These are phyloP conservation scores for Grus americana DNA, from an alignment of 2,113 vertebrate genomes.

Conservation along the genomic window DNA sequence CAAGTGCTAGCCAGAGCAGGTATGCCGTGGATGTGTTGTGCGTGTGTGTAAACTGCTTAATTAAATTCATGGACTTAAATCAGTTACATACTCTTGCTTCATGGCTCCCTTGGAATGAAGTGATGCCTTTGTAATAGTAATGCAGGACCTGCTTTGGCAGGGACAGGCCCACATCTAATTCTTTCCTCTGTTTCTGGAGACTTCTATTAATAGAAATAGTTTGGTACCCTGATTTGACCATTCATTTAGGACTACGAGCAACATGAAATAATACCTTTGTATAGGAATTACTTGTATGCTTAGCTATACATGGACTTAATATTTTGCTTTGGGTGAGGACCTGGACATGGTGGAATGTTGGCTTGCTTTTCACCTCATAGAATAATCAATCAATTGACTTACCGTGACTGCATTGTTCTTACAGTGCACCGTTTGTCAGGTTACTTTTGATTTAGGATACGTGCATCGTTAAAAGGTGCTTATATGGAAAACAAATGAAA, in stretches of 20 bases:
- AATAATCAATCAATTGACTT: not conserved
- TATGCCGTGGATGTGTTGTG: not conserved
- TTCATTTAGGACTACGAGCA: not conserved
- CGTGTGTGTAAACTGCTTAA: not conserved
- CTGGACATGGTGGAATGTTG: not conserved
- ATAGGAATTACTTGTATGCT: not conserved
- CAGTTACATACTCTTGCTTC: not conserved
- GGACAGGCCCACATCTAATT: not conserved
- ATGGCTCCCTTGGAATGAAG: not conserved
- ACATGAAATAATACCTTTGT: not conserved
- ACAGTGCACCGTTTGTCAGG: not conserved
- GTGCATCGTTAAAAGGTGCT: not conserved
- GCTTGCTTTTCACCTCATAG: not conserved
- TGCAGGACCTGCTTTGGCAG: not conserved
- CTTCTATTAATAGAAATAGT: not conserved
- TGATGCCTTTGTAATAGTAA: not conserved
- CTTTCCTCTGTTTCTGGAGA: not conserved
- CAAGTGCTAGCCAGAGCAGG: constrained; percentile 88
- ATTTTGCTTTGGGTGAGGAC: not conserved
- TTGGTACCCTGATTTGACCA: not conserved
- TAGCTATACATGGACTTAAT: not conserved
- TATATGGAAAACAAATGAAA: not conserved
- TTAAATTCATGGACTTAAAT: not conserved
- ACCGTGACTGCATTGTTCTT: not conserved
- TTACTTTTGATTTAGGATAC: not conserved